These are phyloP conservation scores for Abramis brama DNA, from an alignment of 2,113 vertebrate species.

Conservation along the genomic window DNA sequence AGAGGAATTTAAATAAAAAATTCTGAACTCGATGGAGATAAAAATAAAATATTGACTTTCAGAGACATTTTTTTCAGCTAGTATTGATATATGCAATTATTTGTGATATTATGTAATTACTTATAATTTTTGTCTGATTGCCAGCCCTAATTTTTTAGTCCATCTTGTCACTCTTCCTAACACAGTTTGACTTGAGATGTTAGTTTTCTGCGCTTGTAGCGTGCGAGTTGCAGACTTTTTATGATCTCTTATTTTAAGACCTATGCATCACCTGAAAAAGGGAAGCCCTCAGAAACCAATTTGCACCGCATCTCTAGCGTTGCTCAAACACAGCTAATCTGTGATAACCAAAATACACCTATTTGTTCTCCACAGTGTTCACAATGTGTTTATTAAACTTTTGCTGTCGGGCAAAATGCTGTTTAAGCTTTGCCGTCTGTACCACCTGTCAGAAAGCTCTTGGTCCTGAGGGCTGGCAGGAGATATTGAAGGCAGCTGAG, in stretches of 20 bases:
- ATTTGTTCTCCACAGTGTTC: neutral
- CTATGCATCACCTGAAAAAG: neutral
- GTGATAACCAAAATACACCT: conserved; percentile 9
- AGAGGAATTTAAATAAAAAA: too few relatives aligned
- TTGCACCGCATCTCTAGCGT: neutral
- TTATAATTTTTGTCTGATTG: neutral
- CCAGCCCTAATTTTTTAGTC: neutral
- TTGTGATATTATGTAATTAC: neutral
- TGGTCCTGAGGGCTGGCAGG: neutral
- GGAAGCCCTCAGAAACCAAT: conserved; percentile 11
- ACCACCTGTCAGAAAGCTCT: conserved; percentile 15
- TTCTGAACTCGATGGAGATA: too few relatives aligned
- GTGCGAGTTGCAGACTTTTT: neutral
- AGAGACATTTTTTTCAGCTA: too few relatives aligned
- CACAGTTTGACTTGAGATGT: neutral
- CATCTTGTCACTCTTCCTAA: neutral
- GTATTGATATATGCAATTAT: neutral
- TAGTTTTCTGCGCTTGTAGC: neutral
- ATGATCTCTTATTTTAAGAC: neutral
- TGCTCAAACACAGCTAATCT: conserved; percentile 9
- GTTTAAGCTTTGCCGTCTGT: neutral
- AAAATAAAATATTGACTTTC: too few relatives aligned
- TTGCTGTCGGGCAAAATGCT: neutral
- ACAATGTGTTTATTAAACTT: conserved; percentile 7
- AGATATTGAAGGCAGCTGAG: neutral